Evolutionary conservation across 2,113 vertebrate species (phyloP).

Genomic region (Octodon degus): DNA sequence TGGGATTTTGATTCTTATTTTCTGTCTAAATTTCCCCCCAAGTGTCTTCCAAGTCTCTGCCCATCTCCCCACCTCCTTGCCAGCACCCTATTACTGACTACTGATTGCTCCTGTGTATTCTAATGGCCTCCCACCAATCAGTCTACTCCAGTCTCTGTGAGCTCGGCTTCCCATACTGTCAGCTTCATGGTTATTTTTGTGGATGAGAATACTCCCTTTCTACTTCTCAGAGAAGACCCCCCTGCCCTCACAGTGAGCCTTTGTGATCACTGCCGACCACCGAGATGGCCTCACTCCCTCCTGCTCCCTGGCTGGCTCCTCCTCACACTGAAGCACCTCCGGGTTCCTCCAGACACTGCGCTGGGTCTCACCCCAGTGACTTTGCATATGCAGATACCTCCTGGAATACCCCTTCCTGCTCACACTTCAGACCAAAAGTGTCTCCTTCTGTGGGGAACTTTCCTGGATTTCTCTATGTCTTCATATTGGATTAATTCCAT

Average conservation of each 20-base stretch:
- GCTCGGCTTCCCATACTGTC: background rate
- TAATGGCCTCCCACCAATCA: no score
- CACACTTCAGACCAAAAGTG: background rate
- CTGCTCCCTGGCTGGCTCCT: background rate
- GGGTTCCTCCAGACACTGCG: rapidly evolving
- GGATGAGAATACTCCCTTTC: background rate
- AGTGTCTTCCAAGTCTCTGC: background rate
- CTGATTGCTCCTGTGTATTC: background rate
- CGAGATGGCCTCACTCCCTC: background rate
- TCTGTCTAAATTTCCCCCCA: background rate
- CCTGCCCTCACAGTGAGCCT: background rate
- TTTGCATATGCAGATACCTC: background rate
- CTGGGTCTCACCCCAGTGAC: rapidly evolving
- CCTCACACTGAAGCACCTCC: no score
- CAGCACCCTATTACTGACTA: background rate
- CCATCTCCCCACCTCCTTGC: background rate
- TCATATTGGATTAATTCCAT: background rate
- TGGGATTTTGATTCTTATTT: background rate
- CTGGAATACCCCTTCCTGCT: background rate
- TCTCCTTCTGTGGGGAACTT: background rate
- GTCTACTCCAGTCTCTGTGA: background rate
- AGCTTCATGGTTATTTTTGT: background rate
- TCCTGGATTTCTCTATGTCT: background rate
- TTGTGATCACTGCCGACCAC: background rate
- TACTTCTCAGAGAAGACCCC: background rate